These are phyloP conservation scores for Lasiurus cinereus DNA, from an alignment of 2,113 vertebrate genomes.

Conservation along the genomic window DNA sequence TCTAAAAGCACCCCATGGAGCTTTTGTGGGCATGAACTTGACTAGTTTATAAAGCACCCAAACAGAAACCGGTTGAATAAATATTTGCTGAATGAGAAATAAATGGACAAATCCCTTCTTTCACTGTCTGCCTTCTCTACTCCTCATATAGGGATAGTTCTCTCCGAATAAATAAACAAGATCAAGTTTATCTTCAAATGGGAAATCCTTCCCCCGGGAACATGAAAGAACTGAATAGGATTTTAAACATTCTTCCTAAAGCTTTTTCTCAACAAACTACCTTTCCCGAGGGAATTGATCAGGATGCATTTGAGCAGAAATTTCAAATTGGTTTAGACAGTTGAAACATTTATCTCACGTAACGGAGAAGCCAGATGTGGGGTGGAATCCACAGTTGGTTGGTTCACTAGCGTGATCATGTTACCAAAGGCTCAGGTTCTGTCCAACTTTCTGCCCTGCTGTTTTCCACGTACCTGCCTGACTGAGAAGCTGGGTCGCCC, in stretches of 20 bases:
- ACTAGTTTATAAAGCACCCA: background rate
- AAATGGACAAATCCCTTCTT: background rate
- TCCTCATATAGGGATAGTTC: background rate
- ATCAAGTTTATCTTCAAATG: slow-evolving; percentile 22
- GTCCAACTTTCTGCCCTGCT: background rate
- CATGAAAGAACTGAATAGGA: background rate
- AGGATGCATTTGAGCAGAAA: background rate
- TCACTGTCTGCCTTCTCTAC: background rate
- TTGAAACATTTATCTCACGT: slow-evolving; percentile 3
- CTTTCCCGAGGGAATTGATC: background rate
- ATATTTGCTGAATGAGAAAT: slow-evolving; percentile 41
- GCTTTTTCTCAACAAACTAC: background rate
- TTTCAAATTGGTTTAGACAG: background rate
- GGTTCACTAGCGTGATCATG: background rate
- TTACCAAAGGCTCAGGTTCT: background rate
- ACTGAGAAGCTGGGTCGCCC: background rate
- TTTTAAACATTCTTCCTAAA: background rate
- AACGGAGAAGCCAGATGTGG: slow-evolving; percentile 10
- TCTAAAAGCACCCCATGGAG: background rate
- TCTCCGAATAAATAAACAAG: background rate
- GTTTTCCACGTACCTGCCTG: background rate
- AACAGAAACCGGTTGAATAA: background rate
- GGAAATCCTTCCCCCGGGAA: background rate
- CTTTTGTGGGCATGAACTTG: slow-evolving; percentile 15
- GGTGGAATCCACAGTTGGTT: background rate